Conservation (phyloP, 2,113 vertebrate species). For the Limanda limanda region DNA sequence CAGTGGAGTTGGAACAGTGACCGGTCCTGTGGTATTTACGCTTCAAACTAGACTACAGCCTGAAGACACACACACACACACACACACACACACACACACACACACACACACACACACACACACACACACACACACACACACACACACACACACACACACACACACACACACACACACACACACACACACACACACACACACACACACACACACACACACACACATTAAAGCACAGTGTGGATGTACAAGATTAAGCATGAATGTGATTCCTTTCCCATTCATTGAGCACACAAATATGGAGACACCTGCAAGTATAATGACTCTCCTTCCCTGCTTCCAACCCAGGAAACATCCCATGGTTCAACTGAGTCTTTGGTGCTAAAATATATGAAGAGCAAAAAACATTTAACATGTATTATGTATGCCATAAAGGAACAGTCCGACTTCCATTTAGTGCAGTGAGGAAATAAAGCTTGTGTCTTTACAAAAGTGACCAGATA, state of each 20-base stretch:
- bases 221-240: slow-evolving; percentile 11
- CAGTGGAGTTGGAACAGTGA: slow-evolving; percentile 56
- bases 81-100: too few species aligned
- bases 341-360: background rate
- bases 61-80: slow-evolving; percentile 23
- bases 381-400: too few species aligned
- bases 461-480: too few species aligned
- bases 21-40: slow-evolving; percentile 55
- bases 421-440: too few species aligned
- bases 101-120: too few species aligned
- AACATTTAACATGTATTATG: too few species aligned
- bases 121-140: slow-evolving; percentile 27
- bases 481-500: too few species aligned
- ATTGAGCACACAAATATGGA: slow-evolving; percentile 35
- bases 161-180: slow-evolving; percentile 10
- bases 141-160: slow-evolving; percentile 6
- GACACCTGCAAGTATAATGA: slow-evolving; percentile 1
- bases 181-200: slow-evolving; percentile 9
- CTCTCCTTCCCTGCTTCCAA: background rate
- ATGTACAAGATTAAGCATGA: slow-evolving; percentile 73
- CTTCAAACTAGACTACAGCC: slow-evolving; percentile 58
- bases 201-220: slow-evolving; percentile 12
- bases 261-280: slow-evolving; percentile 55
- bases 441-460: too few species aligned
- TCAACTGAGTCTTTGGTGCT: too few species aligned